A percentile compares a stretch with the other conserved stretches of the same genome.
Conservation (phyloP, 2,888 invertebrate genomes). For the Timema podura region DNA sequence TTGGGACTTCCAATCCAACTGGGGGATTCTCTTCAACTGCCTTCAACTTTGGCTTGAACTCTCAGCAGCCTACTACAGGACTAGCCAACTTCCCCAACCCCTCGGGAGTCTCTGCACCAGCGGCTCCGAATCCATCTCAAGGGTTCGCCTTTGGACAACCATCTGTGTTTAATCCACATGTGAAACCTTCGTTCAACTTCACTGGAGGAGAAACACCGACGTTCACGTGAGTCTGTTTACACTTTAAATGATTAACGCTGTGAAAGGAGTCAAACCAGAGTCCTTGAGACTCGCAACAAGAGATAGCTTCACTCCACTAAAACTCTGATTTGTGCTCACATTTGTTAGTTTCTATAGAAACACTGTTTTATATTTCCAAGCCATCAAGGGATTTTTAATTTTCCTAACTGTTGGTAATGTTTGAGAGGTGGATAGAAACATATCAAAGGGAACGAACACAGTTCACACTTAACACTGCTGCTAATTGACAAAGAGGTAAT, state of each 20-base stretch:
- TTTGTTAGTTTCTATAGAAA: too few species aligned
- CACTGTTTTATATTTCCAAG: too few species aligned
- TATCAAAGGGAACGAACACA: too few species aligned
- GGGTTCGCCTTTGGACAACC: conserved; percentile 19
- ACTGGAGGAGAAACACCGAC: conserved; percentile 46
- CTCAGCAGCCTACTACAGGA: conserved; percentile 12
- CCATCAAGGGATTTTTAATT: too few species aligned
- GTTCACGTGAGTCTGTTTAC: conserved; percentile 47
- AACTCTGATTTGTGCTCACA: too few species aligned
- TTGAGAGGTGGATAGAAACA: too few species aligned
- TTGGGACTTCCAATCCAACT: conserved; percentile 13
- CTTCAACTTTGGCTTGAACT: conserved; percentile 24
- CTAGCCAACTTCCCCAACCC: conserved; percentile 18
- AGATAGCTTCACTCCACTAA: too few species aligned
- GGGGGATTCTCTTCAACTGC: conserved; percentile 11
- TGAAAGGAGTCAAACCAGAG: too few species aligned
- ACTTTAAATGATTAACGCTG: background rate
- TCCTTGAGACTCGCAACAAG: too few species aligned
- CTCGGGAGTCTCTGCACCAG: background rate
- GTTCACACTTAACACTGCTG: too few species aligned
- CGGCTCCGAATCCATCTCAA: conserved; percentile 8
- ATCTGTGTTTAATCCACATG: conserved; percentile 45
- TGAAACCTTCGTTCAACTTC: conserved; percentile 50
- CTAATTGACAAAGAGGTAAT: too few species aligned
- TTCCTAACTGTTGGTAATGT: too few species aligned